Evolutionary conservation across 2,888 invertebrate species (phyloP), one percentile per base, ranked within the genome.

Genomic region (Pandemis cinnamomeana): DNA sequence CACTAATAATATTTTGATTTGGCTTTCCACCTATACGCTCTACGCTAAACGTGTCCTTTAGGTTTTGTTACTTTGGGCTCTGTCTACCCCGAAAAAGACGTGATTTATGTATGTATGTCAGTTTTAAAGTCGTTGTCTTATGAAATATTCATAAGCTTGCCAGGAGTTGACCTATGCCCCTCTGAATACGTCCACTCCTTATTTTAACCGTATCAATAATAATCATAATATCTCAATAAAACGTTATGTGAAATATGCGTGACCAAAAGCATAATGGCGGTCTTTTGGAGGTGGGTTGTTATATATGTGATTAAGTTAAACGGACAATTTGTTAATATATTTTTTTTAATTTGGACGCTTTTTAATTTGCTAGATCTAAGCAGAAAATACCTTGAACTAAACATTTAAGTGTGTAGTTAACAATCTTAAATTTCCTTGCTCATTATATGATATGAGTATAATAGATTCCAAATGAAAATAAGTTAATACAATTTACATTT

Each of bases 201-300:
- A 63, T 7, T 36, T 27, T 64, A 64, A 64, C 5, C 5, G 44
- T 61, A 10, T 15, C 27, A 51, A 11, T n/a, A 63, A 46, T 55
- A 71, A 63, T 63, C 53, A 63, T 71, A 70, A 62, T 63, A 71
- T 63, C 55, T 63, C 63, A 42, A 71, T 71, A 55, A 71, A 63
- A 63, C 53, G 53, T 63, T 55, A 71, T 44, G 42, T 71, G 53
- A 63, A 42, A 62, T 71, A 55, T 71, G 68, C 71, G 55, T 63
- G 53, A 63, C 63, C 71, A 55, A 63, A 71, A 46, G 44, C 27
- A 55, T 71, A 63, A 63, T 71, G 71, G 44, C 71, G 7, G 13
- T 2, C 60, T 13, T 60, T 60, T 61, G 44, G 44, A 20, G 44
- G 44, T 13, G 8, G 44, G 46, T 44, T 63, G 63, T 53, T 71